A percentile compares a stretch with the other conserved stretches of the same genome.
Conservation (phyloP, 2,797 vertebrate genomes). For the Microctenopoma steveboyesi region DNA sequence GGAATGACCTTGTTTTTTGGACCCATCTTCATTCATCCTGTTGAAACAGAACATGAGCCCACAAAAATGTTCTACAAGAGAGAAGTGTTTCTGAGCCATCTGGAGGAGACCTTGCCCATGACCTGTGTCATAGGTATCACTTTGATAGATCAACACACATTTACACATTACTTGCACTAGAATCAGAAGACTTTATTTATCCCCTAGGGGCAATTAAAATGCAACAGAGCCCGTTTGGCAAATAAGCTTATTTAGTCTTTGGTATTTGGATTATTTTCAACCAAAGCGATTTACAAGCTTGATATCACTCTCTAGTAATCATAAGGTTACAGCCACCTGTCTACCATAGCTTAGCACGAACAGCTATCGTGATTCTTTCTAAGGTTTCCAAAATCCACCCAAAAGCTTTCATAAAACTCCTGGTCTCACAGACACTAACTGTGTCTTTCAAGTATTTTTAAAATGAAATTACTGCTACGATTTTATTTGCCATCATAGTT, state of each 20-base stretch:
- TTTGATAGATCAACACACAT: not conserved
- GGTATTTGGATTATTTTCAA: not conserved
- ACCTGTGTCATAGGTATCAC: conserved; percentile 90
- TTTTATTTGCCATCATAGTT: not conserved
- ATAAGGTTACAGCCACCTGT: no score
- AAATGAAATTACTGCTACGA: not conserved
- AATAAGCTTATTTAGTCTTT: not conserved
- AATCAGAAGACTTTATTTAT: no score
- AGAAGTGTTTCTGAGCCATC: conserved; percentile 95
- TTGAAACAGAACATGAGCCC: conserved; percentile 97
- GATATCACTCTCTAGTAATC: not conserved
- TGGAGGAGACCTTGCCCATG: conserved; percentile 95
- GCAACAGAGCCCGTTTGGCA: no score
- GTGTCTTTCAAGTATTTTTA: not conserved
- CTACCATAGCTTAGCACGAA: no score
- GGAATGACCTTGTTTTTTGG: conserved; percentile 94
- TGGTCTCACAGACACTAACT: no score
- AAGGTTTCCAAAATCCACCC: no score
- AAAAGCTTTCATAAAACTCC: no score
- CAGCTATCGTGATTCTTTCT: no score
- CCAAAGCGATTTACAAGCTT: not conserved
- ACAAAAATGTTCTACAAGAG: conserved; percentile 99
- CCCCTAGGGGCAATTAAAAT: no score
- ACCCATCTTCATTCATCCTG: conserved; percentile 97
- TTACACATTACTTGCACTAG: not conserved